These are phyloP conservation scores for Thamnaconus septentrionalis DNA, from an alignment of 2,113 vertebrate species.

Conservation along the genomic window DNA sequence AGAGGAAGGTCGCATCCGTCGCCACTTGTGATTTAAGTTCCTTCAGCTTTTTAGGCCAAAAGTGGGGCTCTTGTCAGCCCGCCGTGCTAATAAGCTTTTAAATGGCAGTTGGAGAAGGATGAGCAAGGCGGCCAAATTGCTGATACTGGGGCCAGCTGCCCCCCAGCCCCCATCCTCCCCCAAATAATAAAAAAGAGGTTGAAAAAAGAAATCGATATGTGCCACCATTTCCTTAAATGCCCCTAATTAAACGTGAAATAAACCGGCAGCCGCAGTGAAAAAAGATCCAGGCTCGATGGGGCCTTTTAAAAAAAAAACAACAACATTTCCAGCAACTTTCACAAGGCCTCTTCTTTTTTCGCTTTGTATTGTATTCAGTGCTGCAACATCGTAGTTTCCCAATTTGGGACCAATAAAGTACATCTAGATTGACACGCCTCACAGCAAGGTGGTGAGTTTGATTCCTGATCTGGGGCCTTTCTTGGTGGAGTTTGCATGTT, in stretches of 20 bases:
- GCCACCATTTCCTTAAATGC: conserved; percentile 18
- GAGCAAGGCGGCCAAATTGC: neutral
- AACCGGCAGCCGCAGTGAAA: conserved; percentile 52
- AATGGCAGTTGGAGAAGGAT: conserved; percentile 1
- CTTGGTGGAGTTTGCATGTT: too few relatives aligned
- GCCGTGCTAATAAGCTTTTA: conserved; percentile 8
- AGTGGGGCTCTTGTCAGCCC: conserved; percentile 1
- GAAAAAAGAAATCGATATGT: conserved; percentile 21
- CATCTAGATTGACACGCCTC: too few relatives aligned
- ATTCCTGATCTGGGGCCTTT: too few relatives aligned
- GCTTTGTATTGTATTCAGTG: too few relatives aligned
- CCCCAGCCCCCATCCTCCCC: neutral
- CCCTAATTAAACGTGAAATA: conserved; percentile 51
- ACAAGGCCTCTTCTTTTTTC: conserved; percentile 38
- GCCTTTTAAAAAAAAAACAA: conserved; percentile 56
- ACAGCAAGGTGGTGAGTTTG: too few relatives aligned
- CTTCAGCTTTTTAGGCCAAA: conserved; percentile 2
- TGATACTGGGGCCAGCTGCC: conserved; percentile 14
- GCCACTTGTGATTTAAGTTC: neutral
- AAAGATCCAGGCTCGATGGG: conserved; percentile 57
- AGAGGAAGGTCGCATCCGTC: too few relatives aligned
- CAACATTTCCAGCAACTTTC: conserved; percentile 54
- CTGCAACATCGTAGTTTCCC: too few relatives aligned
- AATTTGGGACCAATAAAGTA: too few relatives aligned
- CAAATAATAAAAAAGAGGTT: neutral